Base-by-base conservation (phyloP, 2,113 vertebrate species). In the Cyprichromis sp. region DNA sequence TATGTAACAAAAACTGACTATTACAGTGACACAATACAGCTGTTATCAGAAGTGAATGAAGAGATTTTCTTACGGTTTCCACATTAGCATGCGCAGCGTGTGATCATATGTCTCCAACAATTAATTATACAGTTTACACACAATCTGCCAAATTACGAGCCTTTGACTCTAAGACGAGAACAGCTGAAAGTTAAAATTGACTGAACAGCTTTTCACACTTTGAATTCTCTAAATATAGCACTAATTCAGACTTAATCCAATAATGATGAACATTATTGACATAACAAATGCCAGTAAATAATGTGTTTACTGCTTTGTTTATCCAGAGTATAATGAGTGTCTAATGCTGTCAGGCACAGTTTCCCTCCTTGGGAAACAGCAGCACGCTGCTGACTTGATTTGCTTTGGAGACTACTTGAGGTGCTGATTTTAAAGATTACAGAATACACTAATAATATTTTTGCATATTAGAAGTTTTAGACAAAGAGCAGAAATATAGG, bases 31-130 rank as follows among this genome's bases (percentile, higher is more conserved):
- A 86, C 85, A 81, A 57, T 73, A 40, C 21, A 24, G 45, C 88
- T 45, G 83, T 88, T 83, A 89, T 88, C 81, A 50, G 47, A 42
- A 45, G 61, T 34, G 63, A 90, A 87, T 87, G 83, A 92, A 81
- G 80, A 81, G 54, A 73, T 85, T 89, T 61, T 93, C 36, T 88
- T 52, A 87, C 38, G 53, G 59, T 63, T 80, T 45, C 78, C 84
- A 79, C 55, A 90, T 91, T 73, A 91, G 85, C 82, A 24, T 89
- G 55, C 57, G 34, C 40, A 19, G 34, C 19, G 1, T 73, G 87
- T 26, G 61, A 61, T 83, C 83, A 5, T 53, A 63, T 68, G 63
- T 66, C 52, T 53, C 86, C 73, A 83, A 85, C 81, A 83, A 91
- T 87, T 83, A 83, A 89, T 84, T 83, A 90, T 71, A 47, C 85